These are phyloP conservation scores for Cistogaster globosa DNA, from an alignment of 2,888 invertebrate species.

Conservation along the genomic window DNA sequence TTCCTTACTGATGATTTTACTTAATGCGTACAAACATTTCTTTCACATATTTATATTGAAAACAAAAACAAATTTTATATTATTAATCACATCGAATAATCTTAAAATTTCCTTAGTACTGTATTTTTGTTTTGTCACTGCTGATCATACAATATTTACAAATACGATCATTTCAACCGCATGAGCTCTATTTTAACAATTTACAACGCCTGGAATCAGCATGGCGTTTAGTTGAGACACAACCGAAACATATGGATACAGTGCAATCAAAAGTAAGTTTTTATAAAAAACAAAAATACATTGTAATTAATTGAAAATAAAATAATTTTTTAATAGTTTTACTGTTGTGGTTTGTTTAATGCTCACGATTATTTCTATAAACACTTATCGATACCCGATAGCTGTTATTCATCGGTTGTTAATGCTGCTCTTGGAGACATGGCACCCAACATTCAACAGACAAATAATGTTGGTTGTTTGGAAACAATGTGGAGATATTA, in stretches of 20 bases:
- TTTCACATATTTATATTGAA: too few relatives aligned
- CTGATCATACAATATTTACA: conserved; percentile 77
- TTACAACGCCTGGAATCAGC: conserved; percentile 76
- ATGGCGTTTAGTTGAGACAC: conserved; percentile 74
- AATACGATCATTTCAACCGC: conserved; percentile 76
- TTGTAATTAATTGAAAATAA: background rate
- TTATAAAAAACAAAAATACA: background rate
- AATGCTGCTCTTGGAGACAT: conserved; percentile 14
- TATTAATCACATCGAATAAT: background rate
- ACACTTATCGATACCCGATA: conserved; percentile 74
- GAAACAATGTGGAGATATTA: conserved; percentile 74
- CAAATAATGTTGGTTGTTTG: conserved; percentile 75
- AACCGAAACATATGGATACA: conserved; percentile 75
- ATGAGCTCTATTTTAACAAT: conserved; percentile 72
- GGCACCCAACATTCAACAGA: background rate
- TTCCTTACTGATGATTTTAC: too few relatives aligned
- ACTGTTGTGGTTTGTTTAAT: conserved; percentile 77
- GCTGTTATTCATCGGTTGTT: conserved; percentile 74
- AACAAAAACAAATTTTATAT: too few relatives aligned
- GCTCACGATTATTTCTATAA: conserved; percentile 75
- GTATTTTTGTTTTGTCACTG: conserved; percentile 76
- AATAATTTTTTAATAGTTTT: conserved; percentile 62
- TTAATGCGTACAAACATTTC: too few relatives aligned
- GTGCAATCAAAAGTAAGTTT: conserved; percentile 54
- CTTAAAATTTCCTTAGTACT: conserved; percentile 73